Evolutionary conservation across 2,113 vertebrate genomes (phyloP).

Genomic region (Rhodinocichla rosea): DNA sequence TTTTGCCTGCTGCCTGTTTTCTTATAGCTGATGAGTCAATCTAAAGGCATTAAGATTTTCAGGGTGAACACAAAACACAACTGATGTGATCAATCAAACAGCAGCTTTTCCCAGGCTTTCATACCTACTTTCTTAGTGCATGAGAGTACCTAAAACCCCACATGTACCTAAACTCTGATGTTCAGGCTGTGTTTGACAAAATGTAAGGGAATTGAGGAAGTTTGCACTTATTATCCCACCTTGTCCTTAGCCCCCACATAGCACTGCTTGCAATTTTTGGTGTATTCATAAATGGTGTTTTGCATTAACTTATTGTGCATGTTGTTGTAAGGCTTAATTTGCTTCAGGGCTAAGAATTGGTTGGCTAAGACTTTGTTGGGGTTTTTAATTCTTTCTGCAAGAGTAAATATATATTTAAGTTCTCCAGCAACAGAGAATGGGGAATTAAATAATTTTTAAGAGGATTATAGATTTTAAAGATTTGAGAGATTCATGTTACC

Average conservation of each 20-base stretch:
- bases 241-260: not conserved
- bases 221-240: not conserved
- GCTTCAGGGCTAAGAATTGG: not conserved
- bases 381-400: conserved; percentile 8
- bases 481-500: not conserved
- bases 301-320: not conserved
- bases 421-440: not conserved
- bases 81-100: not conserved
- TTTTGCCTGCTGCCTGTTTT: not conserved
- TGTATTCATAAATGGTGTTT: not conserved
- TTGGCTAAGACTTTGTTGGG: not conserved
- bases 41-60: not conserved
- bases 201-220: not conserved
- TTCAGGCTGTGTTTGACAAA: not conserved
- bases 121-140: not conserved
- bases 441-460: not conserved
- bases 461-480: not conserved
- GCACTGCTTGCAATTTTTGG: not conserved
- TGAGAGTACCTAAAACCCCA: not conserved
- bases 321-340: conserved; percentile 41
- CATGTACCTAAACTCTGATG: too few species aligned
- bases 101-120: not conserved
- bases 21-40: not conserved
- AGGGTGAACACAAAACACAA: not conserved
- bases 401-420: not conserved